phyloP scores from a whole-genome alignment of 1,140 invertebrate species.

The Philopotamus ludificatus region DNA sequence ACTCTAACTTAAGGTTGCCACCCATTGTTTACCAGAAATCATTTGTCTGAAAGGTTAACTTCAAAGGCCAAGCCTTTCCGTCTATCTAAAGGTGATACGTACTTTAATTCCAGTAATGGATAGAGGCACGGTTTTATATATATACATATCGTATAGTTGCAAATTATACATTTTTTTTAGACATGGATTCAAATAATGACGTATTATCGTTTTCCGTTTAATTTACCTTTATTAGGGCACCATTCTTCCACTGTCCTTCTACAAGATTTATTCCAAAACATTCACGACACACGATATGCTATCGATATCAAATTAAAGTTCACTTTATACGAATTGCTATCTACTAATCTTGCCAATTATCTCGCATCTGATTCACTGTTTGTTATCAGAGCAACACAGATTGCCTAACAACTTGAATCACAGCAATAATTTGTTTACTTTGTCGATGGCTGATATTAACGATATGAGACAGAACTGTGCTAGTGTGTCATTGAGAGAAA shows the following conservation, averaged over 20 bases:
- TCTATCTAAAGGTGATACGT: slow-evolving; percentile 3
- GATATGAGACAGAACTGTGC: not conserved
- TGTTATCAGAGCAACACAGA: no score
- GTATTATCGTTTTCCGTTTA: no score
- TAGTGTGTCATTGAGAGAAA: not conserved
- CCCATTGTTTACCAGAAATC: slow-evolving; percentile 15
- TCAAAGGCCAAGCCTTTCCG: slow-evolving; percentile 14
- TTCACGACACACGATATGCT: not conserved
- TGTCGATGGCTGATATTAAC: not conserved
- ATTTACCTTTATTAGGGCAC: slow-evolving; percentile 15
- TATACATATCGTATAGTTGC: not conserved
- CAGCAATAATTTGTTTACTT: no score
- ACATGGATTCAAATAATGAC: not conserved
- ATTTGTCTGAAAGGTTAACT: slow-evolving; percentile 9
- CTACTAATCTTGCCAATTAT: no score
- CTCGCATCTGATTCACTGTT: no score
- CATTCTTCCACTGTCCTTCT: slow-evolving; percentile 1
- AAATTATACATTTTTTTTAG: not conserved
- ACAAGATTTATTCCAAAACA: not conserved
- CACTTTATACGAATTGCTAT: no score
- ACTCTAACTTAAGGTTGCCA: slow-evolving; percentile 9
- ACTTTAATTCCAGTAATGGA: not conserved
- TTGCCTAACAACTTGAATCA: not conserved
- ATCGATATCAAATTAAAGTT: no score
- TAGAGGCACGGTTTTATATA: not conserved